phyloP scores from a whole-genome alignment of 2,113 vertebrate species.

The Catagonus wagneri region DNA sequence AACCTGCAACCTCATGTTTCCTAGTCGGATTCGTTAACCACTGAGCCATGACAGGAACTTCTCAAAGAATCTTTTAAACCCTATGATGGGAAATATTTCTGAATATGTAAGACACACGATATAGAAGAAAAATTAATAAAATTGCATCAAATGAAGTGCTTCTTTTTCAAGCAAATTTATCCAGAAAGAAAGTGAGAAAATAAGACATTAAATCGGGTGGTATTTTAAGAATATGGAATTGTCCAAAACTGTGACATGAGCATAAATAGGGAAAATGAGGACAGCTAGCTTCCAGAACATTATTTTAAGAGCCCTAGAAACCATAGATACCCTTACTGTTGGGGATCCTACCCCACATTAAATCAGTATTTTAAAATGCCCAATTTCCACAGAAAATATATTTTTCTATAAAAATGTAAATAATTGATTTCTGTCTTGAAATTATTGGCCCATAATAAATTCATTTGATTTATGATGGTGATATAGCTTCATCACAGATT shows the following conservation, averaged over 20 bases:
- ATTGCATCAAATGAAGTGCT: neutral
- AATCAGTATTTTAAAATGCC: neutral
- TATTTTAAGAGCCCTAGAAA: neutral
- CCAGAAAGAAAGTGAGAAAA: neutral
- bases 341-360: neutral
- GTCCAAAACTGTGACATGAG: neutral
- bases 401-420: neutral
- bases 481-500: neutral
- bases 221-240: constrained; percentile 30
- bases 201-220: neutral
- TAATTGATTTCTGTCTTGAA: constrained; percentile 33
- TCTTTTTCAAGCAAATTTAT: constrained; percentile 8
- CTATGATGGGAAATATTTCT: neutral
- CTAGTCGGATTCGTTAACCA: too few relatives aligned
- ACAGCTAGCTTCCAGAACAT: neutral
- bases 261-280: neutral
- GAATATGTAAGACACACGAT: neutral
- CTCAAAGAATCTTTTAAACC: neutral
- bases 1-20: too few relatives aligned
- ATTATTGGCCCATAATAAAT: neutral
- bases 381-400: neutral
- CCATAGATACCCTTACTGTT: neutral
- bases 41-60: too few relatives aligned
- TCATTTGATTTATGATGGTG: neutral
- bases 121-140: constrained; percentile 4